phyloP scores from a whole-genome alignment of 2,797 vertebrate species.

The Poliocrania exsul region DNA sequence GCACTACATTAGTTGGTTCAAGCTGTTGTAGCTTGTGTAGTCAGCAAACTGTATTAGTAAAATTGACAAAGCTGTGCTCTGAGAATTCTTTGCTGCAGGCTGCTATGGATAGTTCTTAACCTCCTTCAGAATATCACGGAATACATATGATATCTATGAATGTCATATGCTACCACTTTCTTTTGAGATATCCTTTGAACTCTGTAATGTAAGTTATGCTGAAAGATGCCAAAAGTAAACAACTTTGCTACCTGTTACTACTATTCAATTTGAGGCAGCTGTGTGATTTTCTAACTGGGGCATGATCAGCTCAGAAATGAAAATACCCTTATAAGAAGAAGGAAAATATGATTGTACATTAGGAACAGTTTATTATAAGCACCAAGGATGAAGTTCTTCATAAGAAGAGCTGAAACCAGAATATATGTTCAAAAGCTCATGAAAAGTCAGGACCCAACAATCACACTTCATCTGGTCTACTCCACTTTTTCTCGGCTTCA shows the following conservation, averaged over 20 bases:
- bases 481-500: not conserved
- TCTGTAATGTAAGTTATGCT: not conserved
- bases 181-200: not conserved
- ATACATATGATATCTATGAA: not conserved
- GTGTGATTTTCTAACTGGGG: not conserved
- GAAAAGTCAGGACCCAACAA: not conserved
- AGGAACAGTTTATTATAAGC: not conserved
- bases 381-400: not conserved
- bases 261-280: not conserved
- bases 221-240: not conserved
- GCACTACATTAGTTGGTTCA: not conserved
- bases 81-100: not conserved
- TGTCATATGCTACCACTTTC: not conserved
- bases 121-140: not conserved
- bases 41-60: not conserved
- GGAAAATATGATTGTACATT: not conserved
- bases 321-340: not conserved
- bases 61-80: fast-evolving
- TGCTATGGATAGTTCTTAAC: not conserved
- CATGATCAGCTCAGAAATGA: not conserved
- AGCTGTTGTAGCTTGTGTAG: not conserved
- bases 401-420: not conserved
- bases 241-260: not conserved
- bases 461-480: not conserved
- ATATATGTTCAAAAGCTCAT: not conserved